Conservation (phyloP, 2,797 vertebrate species). For the Pantherophis vulpinus region DNA sequence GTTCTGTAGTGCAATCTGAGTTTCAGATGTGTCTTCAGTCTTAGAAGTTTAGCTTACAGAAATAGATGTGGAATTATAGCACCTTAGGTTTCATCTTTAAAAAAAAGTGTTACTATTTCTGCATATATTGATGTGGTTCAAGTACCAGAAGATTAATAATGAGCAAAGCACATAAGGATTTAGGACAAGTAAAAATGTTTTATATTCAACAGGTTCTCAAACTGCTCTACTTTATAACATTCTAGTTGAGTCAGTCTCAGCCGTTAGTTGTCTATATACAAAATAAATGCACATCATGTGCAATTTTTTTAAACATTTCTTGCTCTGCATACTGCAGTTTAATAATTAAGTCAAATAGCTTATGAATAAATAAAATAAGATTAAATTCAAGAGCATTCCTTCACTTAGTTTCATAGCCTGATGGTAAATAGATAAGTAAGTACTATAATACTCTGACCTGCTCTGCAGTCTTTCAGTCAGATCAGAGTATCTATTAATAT, state of each 20-base stretch:
- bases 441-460: constrained; percentile 73
- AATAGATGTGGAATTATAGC: background rate
- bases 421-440: constrained; percentile 72
- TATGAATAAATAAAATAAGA: constrained; percentile 90
- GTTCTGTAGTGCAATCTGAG: background rate
- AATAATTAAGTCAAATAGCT: constrained; percentile 82
- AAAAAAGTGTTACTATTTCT: background rate
- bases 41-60: background rate
- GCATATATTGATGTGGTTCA: constrained; percentile 5
- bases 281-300: constrained; percentile 77
- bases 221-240: constrained; percentile 79
- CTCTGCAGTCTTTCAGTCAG: constrained; percentile 66
- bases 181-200: constrained; percentile 71
- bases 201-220: constrained; percentile 75
- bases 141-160: constrained; percentile 24
- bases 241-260: constrained; percentile 74
- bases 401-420: constrained; percentile 74
- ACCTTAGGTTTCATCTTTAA: background rate
- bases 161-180: constrained; percentile 48
- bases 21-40: background rate
- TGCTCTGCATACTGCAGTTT: constrained; percentile 64
- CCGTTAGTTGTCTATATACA: constrained; percentile 82
- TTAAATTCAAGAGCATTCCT: constrained; percentile 80
- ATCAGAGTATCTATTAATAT: constrained; percentile 43
- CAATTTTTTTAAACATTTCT: constrained; percentile 63